These are phyloP conservation scores for Norana najaformis DNA, from an alignment of 2,888 invertebrate species.

Conservation along the genomic window DNA sequence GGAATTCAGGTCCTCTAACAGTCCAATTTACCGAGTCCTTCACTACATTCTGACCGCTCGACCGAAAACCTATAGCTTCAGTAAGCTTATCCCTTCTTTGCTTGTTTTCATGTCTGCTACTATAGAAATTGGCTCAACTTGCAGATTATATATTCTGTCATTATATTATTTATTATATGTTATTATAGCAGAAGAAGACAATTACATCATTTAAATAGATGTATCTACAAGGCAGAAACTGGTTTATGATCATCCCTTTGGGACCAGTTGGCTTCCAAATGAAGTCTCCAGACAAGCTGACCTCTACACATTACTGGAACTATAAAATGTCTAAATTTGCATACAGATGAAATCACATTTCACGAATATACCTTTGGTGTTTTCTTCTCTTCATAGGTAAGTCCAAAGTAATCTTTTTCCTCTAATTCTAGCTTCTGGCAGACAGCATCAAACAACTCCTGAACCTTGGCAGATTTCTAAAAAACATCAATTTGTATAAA, in stretches of 20 bases:
- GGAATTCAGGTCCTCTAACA: too few species aligned
- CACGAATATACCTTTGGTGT: slow-evolving; percentile 21
- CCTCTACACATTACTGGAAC: background rate
- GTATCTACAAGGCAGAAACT: background rate
- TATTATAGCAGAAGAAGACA: background rate
- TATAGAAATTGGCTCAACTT: background rate
- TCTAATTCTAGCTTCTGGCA: slow-evolving; percentile 33
- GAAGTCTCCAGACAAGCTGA: background rate
- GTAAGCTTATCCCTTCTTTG: too few species aligned
- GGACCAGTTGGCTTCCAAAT: background rate
- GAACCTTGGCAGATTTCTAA: slow-evolving; percentile 33
- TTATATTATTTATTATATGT: too few species aligned
- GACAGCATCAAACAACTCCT: slow-evolving; percentile 35
- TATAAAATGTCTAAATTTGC: background rate
- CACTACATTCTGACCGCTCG: too few species aligned
- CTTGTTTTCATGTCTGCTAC: background rate
- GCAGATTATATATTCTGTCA: too few species aligned
- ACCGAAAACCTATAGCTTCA: too few species aligned
- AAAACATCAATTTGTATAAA: slow-evolving; percentile 16
- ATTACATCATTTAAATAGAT: background rate
- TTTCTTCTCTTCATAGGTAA: slow-evolving; percentile 36
- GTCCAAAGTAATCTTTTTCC: slow-evolving; percentile 37
- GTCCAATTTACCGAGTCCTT: too few species aligned
- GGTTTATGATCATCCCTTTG: background rate
- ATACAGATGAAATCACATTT: background rate